These are phyloP conservation scores for Hemiprocne comata DNA, from an alignment of 2,113 vertebrate species.

Conservation along the genomic window DNA sequence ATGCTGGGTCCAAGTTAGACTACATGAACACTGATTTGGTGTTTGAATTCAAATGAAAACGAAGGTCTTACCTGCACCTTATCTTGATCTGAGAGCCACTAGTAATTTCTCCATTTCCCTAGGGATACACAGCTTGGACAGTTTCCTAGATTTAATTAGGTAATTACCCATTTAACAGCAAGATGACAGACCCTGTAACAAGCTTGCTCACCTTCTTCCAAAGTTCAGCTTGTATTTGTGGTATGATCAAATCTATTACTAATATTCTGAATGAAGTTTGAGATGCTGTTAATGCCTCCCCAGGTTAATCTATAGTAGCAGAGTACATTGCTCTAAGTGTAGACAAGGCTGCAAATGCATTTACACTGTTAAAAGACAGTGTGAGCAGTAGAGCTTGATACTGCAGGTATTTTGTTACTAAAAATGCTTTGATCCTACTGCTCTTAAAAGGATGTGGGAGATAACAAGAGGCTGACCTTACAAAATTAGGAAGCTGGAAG, in stretches of 20 bases:
- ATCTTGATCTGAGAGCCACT: not conserved
- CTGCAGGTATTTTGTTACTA: not conserved
- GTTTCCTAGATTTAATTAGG: not conserved
- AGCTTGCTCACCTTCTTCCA: not conserved
- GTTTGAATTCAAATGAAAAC: not conserved
- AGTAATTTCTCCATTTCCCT: not conserved
- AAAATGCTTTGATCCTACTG: not conserved
- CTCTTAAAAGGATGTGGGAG: not conserved
- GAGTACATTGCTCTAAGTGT: not conserved
- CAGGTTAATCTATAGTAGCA: not conserved
- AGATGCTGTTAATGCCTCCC: not conserved
- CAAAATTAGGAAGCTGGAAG: not conserved
- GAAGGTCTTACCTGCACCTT: not conserved
- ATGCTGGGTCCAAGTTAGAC: not conserved
- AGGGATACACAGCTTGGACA: not conserved
- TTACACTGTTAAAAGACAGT: not conserved
- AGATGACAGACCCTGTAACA: not conserved
- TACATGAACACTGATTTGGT: not conserved
- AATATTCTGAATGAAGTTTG: not conserved
- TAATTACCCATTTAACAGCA: not conserved
- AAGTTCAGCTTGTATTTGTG: not conserved
- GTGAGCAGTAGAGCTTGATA: not conserved
- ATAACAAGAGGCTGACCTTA: not conserved
- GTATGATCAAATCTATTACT: not conserved
- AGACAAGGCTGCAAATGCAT: not conserved